Evolutionary conservation across 2,888 invertebrate genomes (phyloP), one percentile per base, ranked within the genome.

Genomic region (Allolobophora icterica): DNA sequence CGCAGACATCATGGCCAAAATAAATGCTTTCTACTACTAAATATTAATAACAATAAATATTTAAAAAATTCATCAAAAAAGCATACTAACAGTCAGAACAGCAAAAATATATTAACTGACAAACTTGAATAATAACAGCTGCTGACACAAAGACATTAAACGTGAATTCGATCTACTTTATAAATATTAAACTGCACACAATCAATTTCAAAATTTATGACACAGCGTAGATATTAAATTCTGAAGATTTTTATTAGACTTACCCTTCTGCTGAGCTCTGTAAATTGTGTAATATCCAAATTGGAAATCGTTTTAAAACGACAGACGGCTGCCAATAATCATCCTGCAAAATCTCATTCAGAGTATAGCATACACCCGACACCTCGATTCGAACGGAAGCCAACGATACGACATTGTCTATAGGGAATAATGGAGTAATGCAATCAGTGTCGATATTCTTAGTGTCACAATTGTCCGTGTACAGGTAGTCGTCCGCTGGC

Each of bases 361-460:
- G 87, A 87, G 30, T 1, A 87, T 38, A 87, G 33, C 35, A 34
- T 1, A 19, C 87, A 35, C 38, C 87, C 5, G 35, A 87, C 34
- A 38, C 34, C 87, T 24, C 5, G 19, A 38, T 34, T 24, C 35
- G 87, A 19, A 34, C 87, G 19, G 87, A 87, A 71, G 71, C 71
- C n/a, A 71, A 11, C 0, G 71, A 71, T n/a, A 71, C n/a, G n/a
- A 71, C 71, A 30, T 71, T 13, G 71, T n/a, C 71, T 30, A 71
- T 71, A n/a, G 71, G 71, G 71, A 71, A 71, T n/a, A 71, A 71
- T n/a, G 71, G 30, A n/a, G 71, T 71, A n/a, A 71, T 71, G 38
- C 21, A 34, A 1, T 87, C 34, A 35, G 5, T 24, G 35, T 87
- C 87, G 38, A 87, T 21, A 15, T 34, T 34, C 13, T 6, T 17